These are phyloP conservation scores for Drosophila merina DNA, from an alignment of 2,888 invertebrate genomes.

Conservation along the genomic window DNA sequence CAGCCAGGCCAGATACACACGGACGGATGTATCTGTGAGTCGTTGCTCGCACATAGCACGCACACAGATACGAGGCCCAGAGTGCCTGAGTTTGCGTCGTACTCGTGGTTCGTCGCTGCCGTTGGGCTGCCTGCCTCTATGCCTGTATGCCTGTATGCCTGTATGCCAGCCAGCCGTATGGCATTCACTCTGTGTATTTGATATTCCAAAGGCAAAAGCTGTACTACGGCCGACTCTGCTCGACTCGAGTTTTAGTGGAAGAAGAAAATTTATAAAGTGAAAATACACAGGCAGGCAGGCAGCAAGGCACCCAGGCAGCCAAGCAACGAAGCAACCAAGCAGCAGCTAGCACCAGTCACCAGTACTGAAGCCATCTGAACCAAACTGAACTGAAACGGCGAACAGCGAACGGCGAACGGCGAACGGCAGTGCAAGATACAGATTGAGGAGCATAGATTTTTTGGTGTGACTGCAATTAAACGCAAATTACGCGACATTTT, in stretches of 20 bases:
- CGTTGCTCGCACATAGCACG: constrained; percentile 18
- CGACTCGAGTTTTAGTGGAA: constrained; percentile 73
- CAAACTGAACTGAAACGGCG: constrained; percentile 13
- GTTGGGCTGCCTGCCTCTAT: constrained; percentile 29
- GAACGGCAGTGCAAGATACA: constrained; percentile 46
- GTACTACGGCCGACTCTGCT: constrained; percentile 49
- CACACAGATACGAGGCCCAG: constrained; percentile 52
- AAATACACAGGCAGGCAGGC: constrained; percentile 45
- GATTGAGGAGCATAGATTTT: constrained; percentile 19
- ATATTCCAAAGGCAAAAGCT: constrained; percentile 80
- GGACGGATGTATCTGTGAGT: constrained; percentile 29
- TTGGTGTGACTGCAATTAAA: constrained; percentile 62
- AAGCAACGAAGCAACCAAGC: constrained; percentile 43
- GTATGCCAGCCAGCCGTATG: constrained; percentile 40
- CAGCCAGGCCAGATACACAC: constrained; percentile 59
- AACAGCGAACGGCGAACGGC: neutral
- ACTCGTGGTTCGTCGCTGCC: constrained; percentile 44
- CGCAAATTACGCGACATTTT: constrained; percentile 73
- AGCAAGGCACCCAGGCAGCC: neutral
- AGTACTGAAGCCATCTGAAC: constrained; percentile 17
- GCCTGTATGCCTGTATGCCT: constrained; percentile 25
- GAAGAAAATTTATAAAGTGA: constrained; percentile 80
- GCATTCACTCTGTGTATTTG: constrained; percentile 80
- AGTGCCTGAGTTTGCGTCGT: constrained; percentile 76
- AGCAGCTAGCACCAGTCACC: constrained; percentile 10